Evolutionary conservation across 2,888 invertebrate genomes (phyloP).

Genomic region (Catonia carolina): DNA sequence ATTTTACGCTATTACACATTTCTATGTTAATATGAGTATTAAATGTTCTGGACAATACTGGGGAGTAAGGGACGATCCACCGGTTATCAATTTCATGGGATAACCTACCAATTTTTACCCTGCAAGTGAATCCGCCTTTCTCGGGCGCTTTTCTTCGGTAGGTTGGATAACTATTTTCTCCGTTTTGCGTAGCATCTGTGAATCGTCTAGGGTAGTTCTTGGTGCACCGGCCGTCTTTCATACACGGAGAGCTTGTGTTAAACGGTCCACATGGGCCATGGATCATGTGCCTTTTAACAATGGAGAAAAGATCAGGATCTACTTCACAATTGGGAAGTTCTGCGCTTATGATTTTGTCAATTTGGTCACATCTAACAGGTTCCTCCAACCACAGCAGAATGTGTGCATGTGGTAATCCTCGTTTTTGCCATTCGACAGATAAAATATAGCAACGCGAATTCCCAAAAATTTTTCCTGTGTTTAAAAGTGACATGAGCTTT

Average conservation of each 20-base stretch:
- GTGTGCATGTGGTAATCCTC: conserved; percentile 37
- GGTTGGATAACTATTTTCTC: conserved; percentile 38
- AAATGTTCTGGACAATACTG: background rate
- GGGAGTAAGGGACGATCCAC: conserved; percentile 2
- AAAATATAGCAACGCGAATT: conserved; percentile 32
- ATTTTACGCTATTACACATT: background rate
- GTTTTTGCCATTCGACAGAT: conserved; percentile 37
- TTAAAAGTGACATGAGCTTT: conserved; percentile 30
- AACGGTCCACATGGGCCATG: conserved; percentile 40
- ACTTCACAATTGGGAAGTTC: conserved; percentile 38
- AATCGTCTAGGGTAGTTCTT: conserved; percentile 39
- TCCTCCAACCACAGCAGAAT: conserved; percentile 34
- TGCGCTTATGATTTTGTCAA: conserved; percentile 39
- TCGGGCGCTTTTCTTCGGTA: conserved; percentile 35
- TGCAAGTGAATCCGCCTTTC: background rate
- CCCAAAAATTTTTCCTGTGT: conserved; percentile 34
- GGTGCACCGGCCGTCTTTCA: conserved; percentile 40
- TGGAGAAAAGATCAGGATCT: conserved; percentile 35
- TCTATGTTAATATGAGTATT: conserved; percentile 2
- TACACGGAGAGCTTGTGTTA: conserved; percentile 40
- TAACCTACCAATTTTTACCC: background rate
- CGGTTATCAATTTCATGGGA: background rate
- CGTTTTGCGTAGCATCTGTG: conserved; percentile 16
- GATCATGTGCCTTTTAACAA: conserved; percentile 33
- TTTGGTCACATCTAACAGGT: conserved; percentile 31